Percentiles rank a stretch among this genome's conserved stretches.
These are phyloP conservation scores for Myiozetetes cayanensis DNA, from an alignment of 2,113 vertebrate species.

Conservation along the genomic window DNA sequence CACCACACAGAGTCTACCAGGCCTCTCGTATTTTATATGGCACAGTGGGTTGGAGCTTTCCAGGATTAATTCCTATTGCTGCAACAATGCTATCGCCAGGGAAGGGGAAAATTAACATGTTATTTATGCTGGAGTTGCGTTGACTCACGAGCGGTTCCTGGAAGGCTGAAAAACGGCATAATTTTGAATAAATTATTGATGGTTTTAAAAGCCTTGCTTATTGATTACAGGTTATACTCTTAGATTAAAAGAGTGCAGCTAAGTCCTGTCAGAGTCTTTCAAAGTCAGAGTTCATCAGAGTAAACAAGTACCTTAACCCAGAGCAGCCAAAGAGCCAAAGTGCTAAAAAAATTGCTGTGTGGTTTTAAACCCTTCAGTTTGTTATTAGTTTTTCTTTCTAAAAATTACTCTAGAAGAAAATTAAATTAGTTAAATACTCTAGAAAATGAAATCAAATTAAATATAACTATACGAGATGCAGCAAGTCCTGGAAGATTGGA, in stretches of 20 bases:
- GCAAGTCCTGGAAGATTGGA: too few relatives aligned
- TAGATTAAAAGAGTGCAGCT: slow-evolving; percentile 55
- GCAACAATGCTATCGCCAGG: neutral
- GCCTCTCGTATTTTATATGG: neutral
- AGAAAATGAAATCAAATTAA: neutral
- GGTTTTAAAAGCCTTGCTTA: slow-evolving; percentile 51
- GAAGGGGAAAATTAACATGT: slow-evolving; percentile 35
- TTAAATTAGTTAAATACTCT: neutral
- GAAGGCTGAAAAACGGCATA: slow-evolving; percentile 36
- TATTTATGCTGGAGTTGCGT: slow-evolving; percentile 24
- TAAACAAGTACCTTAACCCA: neutral
- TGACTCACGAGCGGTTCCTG: slow-evolving; percentile 6
- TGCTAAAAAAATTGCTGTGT: neutral
- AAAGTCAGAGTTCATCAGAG: slow-evolving; percentile 38
- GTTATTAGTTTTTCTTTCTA: neutral
- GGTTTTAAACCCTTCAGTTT: neutral
- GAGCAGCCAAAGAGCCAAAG: neutral
- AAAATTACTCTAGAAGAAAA: neutral
- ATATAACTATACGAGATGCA: rapidly evolving
- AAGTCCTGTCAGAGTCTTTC: slow-evolving; percentile 46
- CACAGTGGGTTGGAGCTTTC: slow-evolving; percentile 28
- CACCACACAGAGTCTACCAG: neutral
- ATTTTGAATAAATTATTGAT: slow-evolving; percentile 67
- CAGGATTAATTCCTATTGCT: slow-evolving; percentile 23
- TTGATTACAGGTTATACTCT: slow-evolving; percentile 59